Evolutionary conservation across 2,113 vertebrate species (phyloP).

Genomic region (Holacanthus passer): DNA sequence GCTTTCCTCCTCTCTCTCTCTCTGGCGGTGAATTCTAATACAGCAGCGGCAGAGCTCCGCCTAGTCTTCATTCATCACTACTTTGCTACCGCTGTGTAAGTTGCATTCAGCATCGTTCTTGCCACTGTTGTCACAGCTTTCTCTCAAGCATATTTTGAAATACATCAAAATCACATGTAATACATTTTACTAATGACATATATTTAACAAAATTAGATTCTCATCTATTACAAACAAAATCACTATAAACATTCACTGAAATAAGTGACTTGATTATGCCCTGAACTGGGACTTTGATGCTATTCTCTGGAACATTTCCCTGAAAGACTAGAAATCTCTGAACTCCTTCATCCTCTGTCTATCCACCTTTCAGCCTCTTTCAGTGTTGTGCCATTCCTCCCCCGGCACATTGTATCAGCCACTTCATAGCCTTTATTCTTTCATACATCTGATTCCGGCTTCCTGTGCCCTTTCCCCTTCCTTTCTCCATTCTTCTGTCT

Average conservation of each 20-base stretch:
- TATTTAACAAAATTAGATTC: neutral
- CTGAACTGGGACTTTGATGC: constrained; percentile 4
- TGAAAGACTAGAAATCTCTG: constrained; percentile 25
- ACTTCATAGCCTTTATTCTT: constrained; percentile 46
- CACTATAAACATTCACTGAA: constrained; percentile 1
- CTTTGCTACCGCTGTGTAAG: constrained; percentile 50
- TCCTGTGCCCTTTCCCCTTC: constrained; percentile 36
- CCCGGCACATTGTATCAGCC: constrained; percentile 23
- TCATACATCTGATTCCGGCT: constrained; percentile 42
- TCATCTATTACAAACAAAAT: neutral
- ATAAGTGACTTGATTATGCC: constrained; percentile 8
- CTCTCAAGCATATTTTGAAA: constrained; percentile 7
- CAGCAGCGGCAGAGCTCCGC: constrained; percentile 74
- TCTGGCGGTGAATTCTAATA: constrained; percentile 68
- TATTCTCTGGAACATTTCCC: constrained; percentile 31
- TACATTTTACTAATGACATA: neutral
- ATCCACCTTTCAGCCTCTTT: constrained; percentile 22
- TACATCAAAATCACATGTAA: constrained; percentile 9
- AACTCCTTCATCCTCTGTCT: constrained; percentile 16
- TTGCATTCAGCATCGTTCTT: constrained; percentile 50
- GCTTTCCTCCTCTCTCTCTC: constrained; percentile 41
- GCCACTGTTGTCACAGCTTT: constrained; percentile 27
- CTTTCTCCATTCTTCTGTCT: constrained; percentile 19
- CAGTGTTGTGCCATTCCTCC: constrained; percentile 4
- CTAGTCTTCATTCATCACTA: constrained; percentile 79